phyloP scores from a whole-genome alignment of 2,888 invertebrate species.

The Horisme vitalbata region DNA sequence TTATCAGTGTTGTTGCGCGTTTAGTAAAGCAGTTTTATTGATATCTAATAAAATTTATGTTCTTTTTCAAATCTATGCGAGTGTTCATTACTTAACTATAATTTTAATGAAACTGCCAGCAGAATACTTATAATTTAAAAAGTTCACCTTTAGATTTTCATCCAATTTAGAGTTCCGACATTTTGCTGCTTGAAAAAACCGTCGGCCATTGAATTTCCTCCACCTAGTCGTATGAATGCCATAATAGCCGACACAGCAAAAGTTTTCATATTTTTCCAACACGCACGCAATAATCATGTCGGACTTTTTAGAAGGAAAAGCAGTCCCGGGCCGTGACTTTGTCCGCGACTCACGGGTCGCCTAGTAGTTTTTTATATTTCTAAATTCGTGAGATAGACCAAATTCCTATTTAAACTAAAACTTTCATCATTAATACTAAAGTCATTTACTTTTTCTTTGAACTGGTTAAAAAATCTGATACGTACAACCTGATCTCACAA shows the following conservation, averaged over 20 bases:
- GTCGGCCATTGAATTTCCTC: conserved; percentile 30
- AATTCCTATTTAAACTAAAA: too few species aligned
- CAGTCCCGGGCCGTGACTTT: background rate
- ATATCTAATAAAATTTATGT: background rate
- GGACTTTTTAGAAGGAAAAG: background rate
- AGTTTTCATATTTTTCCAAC: conserved; percentile 7
- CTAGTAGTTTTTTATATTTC: too few species aligned
- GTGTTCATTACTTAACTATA: too few species aligned
- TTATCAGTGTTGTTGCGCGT: conserved; percentile 26
- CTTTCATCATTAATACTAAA: too few species aligned
- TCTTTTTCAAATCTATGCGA: background rate
- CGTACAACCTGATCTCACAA: too few species aligned
- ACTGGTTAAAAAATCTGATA: too few species aligned
- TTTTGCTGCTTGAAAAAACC: conserved; percentile 26
- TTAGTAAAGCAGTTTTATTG: background rate
- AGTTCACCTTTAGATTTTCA: conserved; percentile 16
- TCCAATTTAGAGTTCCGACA: conserved; percentile 28
- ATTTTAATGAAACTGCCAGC: too few species aligned
- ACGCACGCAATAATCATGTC: too few species aligned
- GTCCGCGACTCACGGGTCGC: too few species aligned
- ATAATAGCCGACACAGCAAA: conserved; percentile 1
- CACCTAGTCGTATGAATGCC: conserved; percentile 8
- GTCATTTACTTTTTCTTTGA: too few species aligned
- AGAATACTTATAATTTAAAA: conserved; percentile 18
- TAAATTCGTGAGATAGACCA: too few species aligned